A percentile compares a stretch with the other conserved stretches of the same genome.
phyloP scores from a whole-genome alignment of 2,113 vertebrate genomes.

The Hemichromis elongatus region DNA sequence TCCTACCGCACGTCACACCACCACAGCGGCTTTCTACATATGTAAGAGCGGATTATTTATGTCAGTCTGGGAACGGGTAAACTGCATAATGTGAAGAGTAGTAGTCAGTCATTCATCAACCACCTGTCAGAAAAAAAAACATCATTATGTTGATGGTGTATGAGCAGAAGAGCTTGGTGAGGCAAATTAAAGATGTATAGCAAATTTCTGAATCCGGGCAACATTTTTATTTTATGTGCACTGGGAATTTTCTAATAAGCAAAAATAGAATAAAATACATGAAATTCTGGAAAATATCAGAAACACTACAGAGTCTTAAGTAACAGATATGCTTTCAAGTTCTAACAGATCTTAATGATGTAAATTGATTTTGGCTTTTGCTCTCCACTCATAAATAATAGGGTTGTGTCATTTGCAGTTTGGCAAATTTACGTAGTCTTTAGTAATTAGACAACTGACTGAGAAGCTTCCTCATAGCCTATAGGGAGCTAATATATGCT shows the following conservation, averaged over 20 bases:
- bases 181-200: neutral
- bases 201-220: neutral
- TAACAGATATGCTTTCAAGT: neutral
- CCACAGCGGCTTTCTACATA: neutral
- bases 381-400: neutral
- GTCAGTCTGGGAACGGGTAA: neutral
- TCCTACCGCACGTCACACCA: neutral
- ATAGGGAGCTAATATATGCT: neutral
- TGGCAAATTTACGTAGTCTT: neutral
- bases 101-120: conserved; percentile 2
- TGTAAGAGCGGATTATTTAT: neutral
- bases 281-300: neutral
- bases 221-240: neutral
- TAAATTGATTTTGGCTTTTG: neutral
- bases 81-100: neutral
- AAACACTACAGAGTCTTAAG: neutral
- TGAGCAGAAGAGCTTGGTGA: neutral
- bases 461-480: neutral
- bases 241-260: neutral
- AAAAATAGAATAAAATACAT: neutral
- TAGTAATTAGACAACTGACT: neutral
- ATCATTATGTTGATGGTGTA: neutral
- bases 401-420: neutral
- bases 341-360: neutral
- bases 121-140: neutral